Evolutionary conservation across 2,797 vertebrate species (phyloP), one percentile per base, ranked within the genome.

Genomic region (Diglossa cyanea): DNA sequence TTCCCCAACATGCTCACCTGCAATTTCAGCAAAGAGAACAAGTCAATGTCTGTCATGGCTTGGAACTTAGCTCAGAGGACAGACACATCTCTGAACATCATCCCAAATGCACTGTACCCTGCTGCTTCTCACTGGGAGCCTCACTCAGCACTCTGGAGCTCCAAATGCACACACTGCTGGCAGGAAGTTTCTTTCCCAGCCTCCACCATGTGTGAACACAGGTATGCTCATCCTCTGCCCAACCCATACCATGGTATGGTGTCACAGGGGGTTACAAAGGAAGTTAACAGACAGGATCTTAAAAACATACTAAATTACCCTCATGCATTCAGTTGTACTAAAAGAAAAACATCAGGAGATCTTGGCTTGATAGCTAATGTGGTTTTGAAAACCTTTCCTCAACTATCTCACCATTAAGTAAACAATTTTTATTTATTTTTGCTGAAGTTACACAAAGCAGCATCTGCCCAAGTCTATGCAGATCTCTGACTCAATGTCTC

Each of bases 1-100:
- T 99, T 99, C 92, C 98, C 97, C 96, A 99, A 97, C 98, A 99
- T 99, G 98, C 98, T 99, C 96, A 98, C 98, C 98, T 98, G 94
- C 21, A 89, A 80, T 47, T 13, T 30, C 53, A 81, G 19, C 54
- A 48, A 33, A 0, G 35, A 55, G 60, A 80, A 9, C 40, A 61
- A 71, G 62, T 88, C 55, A 90, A 1, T 0, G 0, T 8, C 42
- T 60, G 14, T n/a, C 17, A 54, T 1, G 37, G 35, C 48, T 25
- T 24, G 40, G 73, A 66, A 68, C 33, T 26, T 3, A 13, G 30
- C 47, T 80, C 80, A 75, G 48, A 73, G 61, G 45, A 55, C 35
- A 87, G 19, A 12, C 2, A 47, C 18, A 35, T 20, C 30, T 42
- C 74, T 48, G 40, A 37, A 63, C 3, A 3, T 7, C 45, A 73